A percentile compares a stretch with the other conserved stretches of the same genome.
These are phyloP conservation scores for Carduelis carduelis DNA, from an alignment of 2,797 vertebrate species.

Conservation along the genomic window DNA sequence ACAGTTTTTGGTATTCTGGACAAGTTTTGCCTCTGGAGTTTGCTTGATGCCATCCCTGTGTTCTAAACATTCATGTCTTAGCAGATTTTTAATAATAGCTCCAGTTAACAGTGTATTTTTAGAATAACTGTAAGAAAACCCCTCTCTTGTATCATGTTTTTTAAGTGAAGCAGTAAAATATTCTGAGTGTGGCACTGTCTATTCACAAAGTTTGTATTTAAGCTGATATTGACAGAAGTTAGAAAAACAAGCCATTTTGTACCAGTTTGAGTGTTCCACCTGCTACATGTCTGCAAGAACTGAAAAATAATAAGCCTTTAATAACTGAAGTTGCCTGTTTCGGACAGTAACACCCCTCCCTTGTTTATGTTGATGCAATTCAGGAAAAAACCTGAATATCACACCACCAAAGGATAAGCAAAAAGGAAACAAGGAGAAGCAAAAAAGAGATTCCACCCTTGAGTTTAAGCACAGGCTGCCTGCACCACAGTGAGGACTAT, in stretches of 20 bases:
- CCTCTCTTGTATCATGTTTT: not conserved
- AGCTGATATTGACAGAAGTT: not conserved
- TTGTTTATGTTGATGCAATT: not conserved
- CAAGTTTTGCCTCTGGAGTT: not conserved
- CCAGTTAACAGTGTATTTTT: not conserved
- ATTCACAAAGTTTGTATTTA: not conserved
- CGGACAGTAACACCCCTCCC: not conserved
- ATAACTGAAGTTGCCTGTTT: not conserved
- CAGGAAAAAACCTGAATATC: not conserved
- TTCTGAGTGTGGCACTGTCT: not conserved
- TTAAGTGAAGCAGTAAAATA: not conserved
- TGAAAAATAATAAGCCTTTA: not conserved
- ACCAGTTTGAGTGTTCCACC: not conserved
- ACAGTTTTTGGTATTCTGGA: not conserved
- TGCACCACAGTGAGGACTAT: not conserved
- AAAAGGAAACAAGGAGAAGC: not conserved
- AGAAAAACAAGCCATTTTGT: not conserved
- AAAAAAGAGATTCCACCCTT: not conserved
- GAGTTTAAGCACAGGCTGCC: not conserved
- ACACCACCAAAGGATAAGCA: not conserved
- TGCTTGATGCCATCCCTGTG: not conserved
- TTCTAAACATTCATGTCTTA: not conserved
- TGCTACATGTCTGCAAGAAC: not conserved
- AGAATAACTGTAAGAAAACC: not conserved
- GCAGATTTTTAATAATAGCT: not conserved